phyloP scores from a whole-genome alignment of 2,797 vertebrate genomes.

The Argya squamiceps region DNA sequence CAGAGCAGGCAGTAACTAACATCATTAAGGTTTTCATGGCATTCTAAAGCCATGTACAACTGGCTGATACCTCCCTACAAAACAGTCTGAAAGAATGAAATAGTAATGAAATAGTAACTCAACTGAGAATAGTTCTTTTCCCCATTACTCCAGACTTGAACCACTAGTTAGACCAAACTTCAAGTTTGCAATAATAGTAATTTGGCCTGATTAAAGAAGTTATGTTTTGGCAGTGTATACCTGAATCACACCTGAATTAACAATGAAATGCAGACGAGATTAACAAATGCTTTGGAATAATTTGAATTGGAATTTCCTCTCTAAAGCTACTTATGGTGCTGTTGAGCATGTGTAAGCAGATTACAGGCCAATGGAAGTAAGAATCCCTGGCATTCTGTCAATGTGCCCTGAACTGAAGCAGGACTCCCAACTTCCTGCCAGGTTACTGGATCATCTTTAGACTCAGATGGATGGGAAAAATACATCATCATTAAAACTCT shows the following conservation, averaged over 20 bases:
- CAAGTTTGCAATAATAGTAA: not conserved
- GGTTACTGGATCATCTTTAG: not conserved
- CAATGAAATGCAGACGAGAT: not conserved
- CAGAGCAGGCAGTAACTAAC: not conserved
- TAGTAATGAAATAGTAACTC: not conserved
- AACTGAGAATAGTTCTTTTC: not conserved
- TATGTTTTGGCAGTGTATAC: not conserved
- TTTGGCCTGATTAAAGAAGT: not conserved
- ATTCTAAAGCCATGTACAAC: not conserved
- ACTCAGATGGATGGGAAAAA: not conserved
- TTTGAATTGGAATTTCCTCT: not conserved
- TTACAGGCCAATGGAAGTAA: not conserved
- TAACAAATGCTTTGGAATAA: not conserved
- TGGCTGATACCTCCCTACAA: not conserved
- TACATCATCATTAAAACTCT: rapidly evolving
- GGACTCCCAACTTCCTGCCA: not conserved
- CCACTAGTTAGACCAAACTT: not conserved
- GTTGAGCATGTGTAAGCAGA: not conserved
- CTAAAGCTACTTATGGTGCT: not conserved
- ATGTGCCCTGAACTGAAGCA: not conserved
- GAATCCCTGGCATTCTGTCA: not conserved
- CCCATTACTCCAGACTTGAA: not conserved
- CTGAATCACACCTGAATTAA: not conserved
- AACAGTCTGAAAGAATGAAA: not conserved
- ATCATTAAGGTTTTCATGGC: not conserved